phyloP scores from a whole-genome alignment of 1,140 invertebrate species.

The Brachionus plicatilis region DNA sequence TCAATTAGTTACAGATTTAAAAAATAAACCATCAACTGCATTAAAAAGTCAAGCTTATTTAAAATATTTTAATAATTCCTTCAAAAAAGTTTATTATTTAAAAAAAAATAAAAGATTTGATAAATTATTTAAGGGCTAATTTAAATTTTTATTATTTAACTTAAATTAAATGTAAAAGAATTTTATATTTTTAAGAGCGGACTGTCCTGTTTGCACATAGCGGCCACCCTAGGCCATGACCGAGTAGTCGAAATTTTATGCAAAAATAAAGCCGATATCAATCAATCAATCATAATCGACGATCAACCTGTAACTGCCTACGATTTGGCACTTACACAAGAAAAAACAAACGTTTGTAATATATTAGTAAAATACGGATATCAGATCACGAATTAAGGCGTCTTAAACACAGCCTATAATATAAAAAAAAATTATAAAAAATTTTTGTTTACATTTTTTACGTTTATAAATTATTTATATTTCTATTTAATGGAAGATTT shows the following conservation, averaged over 20 bases:
- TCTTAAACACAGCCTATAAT: not conserved
- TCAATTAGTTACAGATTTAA: no score
- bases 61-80: no score
- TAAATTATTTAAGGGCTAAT: not conserved
- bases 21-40: no score
- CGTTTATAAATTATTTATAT: not conserved
- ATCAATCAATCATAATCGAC: slow-evolving; percentile 38
- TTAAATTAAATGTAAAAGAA: not conserved
- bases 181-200: slow-evolving; percentile 36
- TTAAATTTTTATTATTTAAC: not conserved
- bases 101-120: not conserved
- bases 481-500: slow-evolving; percentile 28
- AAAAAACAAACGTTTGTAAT: slow-evolving; percentile 33
- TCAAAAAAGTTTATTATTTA: no score
- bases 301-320: slow-evolving; percentile 37
- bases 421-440: not conserved
- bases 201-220: slow-evolving; percentile 39
- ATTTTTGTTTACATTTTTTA: not conserved
- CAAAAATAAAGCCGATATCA: slow-evolving; percentile 39
- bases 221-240: slow-evolving; percentile 35
- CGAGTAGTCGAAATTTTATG: slow-evolving; percentile 25
- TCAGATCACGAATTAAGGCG: slow-evolving; percentile 1
- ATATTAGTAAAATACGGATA: slow-evolving; percentile 38
- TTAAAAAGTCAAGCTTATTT: no score
- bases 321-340: slow-evolving; percentile 29